phyloP scores from a whole-genome alignment of 2,888 invertebrate species.

The Psococerastis gibbosa region DNA sequence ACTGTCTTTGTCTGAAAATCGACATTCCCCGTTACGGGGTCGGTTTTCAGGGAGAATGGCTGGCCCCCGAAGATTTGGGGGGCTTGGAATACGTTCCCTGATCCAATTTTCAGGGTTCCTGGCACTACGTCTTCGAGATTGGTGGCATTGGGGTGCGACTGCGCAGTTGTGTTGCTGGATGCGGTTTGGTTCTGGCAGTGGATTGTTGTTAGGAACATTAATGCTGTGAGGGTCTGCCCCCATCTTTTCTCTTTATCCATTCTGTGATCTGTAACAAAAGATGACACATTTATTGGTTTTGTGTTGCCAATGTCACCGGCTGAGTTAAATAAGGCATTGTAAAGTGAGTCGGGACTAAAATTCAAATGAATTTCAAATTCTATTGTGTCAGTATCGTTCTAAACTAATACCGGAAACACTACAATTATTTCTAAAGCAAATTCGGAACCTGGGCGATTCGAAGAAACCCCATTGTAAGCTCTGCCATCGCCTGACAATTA shows the following conservation, averaged over 20 bases:
- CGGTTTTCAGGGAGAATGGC: constrained; percentile 47
- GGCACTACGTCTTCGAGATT: neutral
- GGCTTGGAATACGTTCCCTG: neutral
- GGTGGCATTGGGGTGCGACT: neutral
- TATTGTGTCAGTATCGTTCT: no score
- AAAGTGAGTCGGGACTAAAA: no score
- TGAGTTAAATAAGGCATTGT: no score
- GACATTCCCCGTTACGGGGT: constrained; percentile 43
- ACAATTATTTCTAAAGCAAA: no score
- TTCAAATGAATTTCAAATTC: no score
- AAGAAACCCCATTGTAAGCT: no score
- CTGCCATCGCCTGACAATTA: no score
- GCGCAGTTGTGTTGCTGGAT: neutral
- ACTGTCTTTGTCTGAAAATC: constrained; percentile 27
- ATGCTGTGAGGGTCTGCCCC: neutral
- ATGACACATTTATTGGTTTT: no score
- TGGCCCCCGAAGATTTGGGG: constrained; percentile 31
- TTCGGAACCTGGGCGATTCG: no score
- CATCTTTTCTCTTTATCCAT: neutral
- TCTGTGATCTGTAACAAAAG: neutral
- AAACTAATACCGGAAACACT: no score
- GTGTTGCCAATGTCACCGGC: no score
- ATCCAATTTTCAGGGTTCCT: neutral
- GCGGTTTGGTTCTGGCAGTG: neutral
- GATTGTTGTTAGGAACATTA: neutral